Evolutionary conservation across 2,888 invertebrate species (phyloP), one percentile per base, ranked within the genome.

Genomic region (Drosophila mulleri): DNA sequence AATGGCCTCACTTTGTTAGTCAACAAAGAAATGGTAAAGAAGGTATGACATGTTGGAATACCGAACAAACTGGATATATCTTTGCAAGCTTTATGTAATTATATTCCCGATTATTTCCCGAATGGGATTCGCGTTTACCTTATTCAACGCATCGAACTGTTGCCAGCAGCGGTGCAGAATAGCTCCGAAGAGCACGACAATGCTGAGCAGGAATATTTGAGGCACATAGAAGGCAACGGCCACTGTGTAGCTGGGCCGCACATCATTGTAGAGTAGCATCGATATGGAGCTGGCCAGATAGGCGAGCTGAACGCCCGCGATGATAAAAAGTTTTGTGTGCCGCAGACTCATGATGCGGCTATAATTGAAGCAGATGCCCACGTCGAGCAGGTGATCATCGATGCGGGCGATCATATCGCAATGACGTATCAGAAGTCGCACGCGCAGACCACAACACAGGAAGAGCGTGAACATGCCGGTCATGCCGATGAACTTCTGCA

Each of bases 201-300:
- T 82, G 41, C 90, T 89, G 6, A 92, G 78, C 7, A 92, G 66
- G 63, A 92, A 91, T 2, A 92, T 66, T 57, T 92, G 92, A 0
- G 93, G 92, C 48, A 91, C 82, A 72, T 92, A 92, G 71, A 92
- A 93, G 14, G 92, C 84, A 12, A 92, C 83, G 47, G 90, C 88
- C 12, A 92, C 92, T 7, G 92, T 87, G 64, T 91, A 84, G 7
- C 91, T 91, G 8, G 93, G 92, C 57, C 88, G 75, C 35, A 92
- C 88, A 61, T 87, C 87, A 58, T 92, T 91, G 14, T 72, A 83
- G 11, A 91, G 73, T 14, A 93, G 58, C 77, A 93, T 78, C 68
- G 84, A 84, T 23, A 89, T 67, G 39, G 92, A 92, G 42, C 92
- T 91, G 41, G 72, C 37, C 63, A 93, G 76, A 18, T 92, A 92